Base-by-base conservation (phyloP, 2,888 invertebrate species). In the Heliothis peltigera region DNA sequence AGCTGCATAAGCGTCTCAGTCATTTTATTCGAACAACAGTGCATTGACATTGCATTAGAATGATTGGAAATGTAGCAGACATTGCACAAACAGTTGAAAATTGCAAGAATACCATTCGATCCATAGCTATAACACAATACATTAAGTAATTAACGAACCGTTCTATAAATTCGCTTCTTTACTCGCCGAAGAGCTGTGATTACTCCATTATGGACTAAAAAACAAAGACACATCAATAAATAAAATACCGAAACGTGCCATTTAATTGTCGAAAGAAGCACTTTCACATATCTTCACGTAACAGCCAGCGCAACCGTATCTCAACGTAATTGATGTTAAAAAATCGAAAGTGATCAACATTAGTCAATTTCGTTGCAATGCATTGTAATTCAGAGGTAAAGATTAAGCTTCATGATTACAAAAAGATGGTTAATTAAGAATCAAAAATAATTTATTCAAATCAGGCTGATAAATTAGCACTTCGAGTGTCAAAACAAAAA, bases 281-380 rank as follows among this genome's bases (percentile, higher is more conserved):
- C 80, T 79, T 79, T 79, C 79, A 79, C 79, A 79, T 79, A 75
- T 44, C 67, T 52, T 46, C 79, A 77, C 79, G 80, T 75, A 71
- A 69, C 39, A 21, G 21, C n/a, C 32, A 25, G 42, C 39, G 17
- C 32, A 19, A 43, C 39, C 55, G 49, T 70, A 71, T 75, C 54
- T 60, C 43, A 72, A 32, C 19, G 59, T 69, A 72, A 79, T 80
- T 66, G 65, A 55, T 56, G 64, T 19, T n/a, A 69, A 58, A 62
- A 77, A 79, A 73, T 42, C 49, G 75, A 77, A 79, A 75, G 79
- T 71, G 47, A 67, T 49, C 46, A 22, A 56, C 64, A 77, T 77
- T 74, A 53, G 49, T 54, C 47, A 67, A 65, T 65, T 55, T 63
- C 57, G 43, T 62, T 6, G 10, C 22, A 54, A 53, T 62, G n/a